These are phyloP conservation scores for Origma solitaria DNA, from an alignment of 2,113 vertebrate species.

Conservation along the genomic window DNA sequence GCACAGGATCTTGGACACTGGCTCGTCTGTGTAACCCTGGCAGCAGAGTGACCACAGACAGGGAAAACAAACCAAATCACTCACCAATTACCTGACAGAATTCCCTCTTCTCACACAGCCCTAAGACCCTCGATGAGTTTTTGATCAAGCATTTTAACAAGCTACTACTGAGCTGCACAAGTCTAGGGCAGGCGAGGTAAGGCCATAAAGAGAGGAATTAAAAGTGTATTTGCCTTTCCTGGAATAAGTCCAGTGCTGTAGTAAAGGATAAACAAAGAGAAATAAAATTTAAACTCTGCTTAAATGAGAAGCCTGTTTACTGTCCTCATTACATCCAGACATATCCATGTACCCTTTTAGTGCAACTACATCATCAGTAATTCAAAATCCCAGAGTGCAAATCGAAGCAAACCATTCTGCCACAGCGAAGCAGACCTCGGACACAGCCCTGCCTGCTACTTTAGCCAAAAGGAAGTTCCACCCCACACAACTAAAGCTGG, in stretches of 20 bases:
- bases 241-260: neutral
- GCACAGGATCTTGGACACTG: conserved; percentile 81
- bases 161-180: neutral
- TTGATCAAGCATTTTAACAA: neutral
- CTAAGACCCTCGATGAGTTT: neutral
- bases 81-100: neutral
- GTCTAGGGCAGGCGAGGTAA: neutral
- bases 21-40: conserved; percentile 82
- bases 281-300: neutral
- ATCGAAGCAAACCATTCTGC: neutral
- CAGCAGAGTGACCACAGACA: neutral
- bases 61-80: neutral
- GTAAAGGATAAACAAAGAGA: neutral
- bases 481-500: neutral
- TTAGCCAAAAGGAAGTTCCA: neutral
- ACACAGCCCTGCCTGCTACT: neutral
- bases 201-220: neutral
- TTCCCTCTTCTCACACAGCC: neutral
- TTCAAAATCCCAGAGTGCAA: neutral
- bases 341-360: neutral
- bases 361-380: neutral
- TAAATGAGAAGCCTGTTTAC: neutral
- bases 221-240: neutral
- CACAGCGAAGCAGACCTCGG: neutral
- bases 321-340: neutral